These are phyloP conservation scores for Martes flavigula DNA, from an alignment of 2,797 vertebrate species.

Conservation along the genomic window DNA sequence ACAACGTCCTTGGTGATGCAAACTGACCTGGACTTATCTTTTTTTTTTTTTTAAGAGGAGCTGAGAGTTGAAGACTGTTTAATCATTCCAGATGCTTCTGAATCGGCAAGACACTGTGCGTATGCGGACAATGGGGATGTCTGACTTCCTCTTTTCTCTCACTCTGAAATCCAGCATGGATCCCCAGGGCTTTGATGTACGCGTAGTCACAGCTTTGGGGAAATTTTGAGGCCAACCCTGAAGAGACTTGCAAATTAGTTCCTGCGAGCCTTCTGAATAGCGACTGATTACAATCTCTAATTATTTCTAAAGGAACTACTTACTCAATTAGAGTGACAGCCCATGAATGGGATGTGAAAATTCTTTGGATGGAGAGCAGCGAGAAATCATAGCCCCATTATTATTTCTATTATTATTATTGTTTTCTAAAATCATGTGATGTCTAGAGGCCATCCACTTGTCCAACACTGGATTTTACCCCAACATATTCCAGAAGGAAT, in stretches of 20 bases:
- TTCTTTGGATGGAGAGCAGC: not conserved
- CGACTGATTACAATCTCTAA: slow-evolving; percentile 57
- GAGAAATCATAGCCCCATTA: slow-evolving; percentile 46
- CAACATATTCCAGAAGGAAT: not conserved
- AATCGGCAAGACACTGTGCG: not conserved
- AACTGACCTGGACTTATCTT: not conserved
- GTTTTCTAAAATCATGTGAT: not conserved
- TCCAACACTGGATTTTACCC: not conserved
- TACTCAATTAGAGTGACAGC: slow-evolving; percentile 20
- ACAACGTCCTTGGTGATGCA: not conserved
- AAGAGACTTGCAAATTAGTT: slow-evolving; percentile 69
- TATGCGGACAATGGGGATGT: accelerated
- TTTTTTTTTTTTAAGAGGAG: not conserved
- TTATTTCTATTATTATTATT: not conserved
- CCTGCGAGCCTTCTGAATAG: slow-evolving; percentile 52
- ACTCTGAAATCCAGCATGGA: not conserved
- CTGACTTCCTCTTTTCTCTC: not conserved
- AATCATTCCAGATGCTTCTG: not conserved
- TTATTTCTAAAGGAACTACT: slow-evolving; percentile 63
- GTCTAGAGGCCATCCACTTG: not conserved
- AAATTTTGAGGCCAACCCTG: not conserved
- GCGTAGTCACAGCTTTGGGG: not conserved
- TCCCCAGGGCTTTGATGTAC: not conserved
- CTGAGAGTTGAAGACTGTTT: not conserved
- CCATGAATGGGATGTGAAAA: slow-evolving; percentile 34